phyloP scores from a whole-genome alignment of 1,140 invertebrate genomes.

The Diachasmimorpha longicaudata region DNA sequence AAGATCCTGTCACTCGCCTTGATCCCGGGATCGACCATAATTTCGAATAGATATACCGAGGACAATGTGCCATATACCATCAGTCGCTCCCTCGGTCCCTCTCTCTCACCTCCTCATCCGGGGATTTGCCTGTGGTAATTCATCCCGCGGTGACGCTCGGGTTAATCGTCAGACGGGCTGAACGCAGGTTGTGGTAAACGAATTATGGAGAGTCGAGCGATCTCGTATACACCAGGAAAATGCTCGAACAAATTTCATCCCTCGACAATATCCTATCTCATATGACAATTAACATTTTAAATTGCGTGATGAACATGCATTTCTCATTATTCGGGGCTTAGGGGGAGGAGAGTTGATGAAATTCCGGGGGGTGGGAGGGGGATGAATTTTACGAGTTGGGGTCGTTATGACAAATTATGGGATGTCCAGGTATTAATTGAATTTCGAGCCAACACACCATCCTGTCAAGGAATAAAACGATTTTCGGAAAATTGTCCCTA shows the following conservation, averaged over 20 bases:
- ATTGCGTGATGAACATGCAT: background rate
- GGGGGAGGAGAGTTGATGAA: background rate
- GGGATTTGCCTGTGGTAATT: conserved; percentile 7
- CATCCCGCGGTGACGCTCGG: conserved; percentile 14
- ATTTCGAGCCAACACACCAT: background rate
- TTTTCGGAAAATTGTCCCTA: background rate
- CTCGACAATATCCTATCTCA: background rate
- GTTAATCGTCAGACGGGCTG: conserved; percentile 23
- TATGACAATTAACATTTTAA: background rate
- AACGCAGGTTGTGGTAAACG: conserved; percentile 23
- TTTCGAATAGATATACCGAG: background rate
- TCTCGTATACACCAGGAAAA: conserved; percentile 16
- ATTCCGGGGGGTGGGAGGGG: background rate
- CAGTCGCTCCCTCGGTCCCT: background rate
- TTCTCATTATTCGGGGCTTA: background rate
- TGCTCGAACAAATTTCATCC: conserved; percentile 24
- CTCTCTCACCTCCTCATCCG: background rate
- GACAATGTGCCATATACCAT: background rate
- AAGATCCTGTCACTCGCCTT: too few relatives aligned
- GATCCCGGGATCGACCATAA: too few relatives aligned
- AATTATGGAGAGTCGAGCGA: conserved; percentile 19
- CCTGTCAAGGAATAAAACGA: background rate
- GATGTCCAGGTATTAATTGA: background rate
- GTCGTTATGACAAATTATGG: background rate
- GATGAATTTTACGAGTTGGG: background rate